phyloP scores from a whole-genome alignment of 2,113 vertebrate genomes.

The Epinephelus cyanopodus region DNA sequence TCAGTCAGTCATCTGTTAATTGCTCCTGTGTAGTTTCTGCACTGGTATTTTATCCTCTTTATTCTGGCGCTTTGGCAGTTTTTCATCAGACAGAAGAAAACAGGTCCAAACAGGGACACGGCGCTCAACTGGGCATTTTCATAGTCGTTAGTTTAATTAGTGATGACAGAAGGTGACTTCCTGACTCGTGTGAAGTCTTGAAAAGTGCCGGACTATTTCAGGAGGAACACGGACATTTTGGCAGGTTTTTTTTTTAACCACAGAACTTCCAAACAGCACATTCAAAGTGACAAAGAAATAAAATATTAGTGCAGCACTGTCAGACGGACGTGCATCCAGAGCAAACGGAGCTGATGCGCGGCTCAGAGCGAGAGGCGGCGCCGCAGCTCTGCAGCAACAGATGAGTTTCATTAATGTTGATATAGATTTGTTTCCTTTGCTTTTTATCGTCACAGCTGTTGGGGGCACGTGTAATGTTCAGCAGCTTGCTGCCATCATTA shows the following conservation, averaged over 20 bases:
- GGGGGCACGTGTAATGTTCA: background rate
- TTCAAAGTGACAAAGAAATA: no score
- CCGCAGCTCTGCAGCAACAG: background rate
- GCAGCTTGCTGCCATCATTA: background rate
- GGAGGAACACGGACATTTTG: background rate
- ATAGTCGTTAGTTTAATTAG: background rate
- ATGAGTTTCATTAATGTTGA: background rate
- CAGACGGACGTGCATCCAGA: slow-evolving; percentile 1
- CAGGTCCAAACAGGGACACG: background rate
- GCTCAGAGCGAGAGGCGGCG: background rate
- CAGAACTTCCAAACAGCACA: background rate
- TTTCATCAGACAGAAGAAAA: background rate
- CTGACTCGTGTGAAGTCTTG: background rate
- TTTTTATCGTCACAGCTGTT: background rate
- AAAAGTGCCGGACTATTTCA: background rate
- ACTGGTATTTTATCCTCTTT: background rate
- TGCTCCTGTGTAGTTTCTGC: no score
- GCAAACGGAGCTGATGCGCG: background rate
- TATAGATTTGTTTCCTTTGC: background rate
- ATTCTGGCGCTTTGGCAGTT: background rate
- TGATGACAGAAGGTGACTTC: background rate
- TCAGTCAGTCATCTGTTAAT: background rate
- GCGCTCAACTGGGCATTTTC: background rate
- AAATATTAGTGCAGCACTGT: background rate
- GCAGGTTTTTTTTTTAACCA: background rate